Conservation (phyloP, 1,140 invertebrate genomes). For the Euglossa dilemma region DNA sequence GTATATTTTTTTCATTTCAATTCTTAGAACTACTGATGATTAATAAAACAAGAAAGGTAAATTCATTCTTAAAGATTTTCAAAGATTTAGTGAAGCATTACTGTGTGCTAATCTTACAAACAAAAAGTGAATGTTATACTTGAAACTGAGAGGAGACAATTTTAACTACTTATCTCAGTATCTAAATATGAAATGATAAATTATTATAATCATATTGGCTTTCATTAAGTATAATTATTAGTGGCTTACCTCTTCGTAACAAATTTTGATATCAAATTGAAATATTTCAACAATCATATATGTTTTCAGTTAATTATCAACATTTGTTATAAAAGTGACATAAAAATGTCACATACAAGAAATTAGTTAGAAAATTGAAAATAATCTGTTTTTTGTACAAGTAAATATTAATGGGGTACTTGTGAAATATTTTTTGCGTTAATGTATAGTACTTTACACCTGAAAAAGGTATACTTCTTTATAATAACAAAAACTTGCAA, state of each 20-base stretch:
- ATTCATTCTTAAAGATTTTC: slow-evolving; percentile 11
- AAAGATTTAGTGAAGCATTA: slow-evolving; percentile 10
- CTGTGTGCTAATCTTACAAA: slow-evolving; percentile 1
- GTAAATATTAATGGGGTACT: slow-evolving; percentile 26
- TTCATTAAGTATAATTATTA: slow-evolving; percentile 36
- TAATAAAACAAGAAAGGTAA: slow-evolving; percentile 52
- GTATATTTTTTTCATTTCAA: slow-evolving; percentile 51
- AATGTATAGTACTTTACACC: slow-evolving; percentile 27
- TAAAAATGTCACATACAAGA: neutral
- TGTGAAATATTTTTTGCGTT: slow-evolving; percentile 31
- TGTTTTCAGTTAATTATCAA: slow-evolving; percentile 13
- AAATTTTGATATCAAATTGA: slow-evolving; percentile 34
- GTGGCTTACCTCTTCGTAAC: slow-evolving; percentile 3
- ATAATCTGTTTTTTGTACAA: neutral
- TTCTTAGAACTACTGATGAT: slow-evolving; percentile 55
- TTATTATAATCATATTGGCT: slow-evolving; percentile 43
- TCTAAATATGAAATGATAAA: slow-evolving; percentile 35
- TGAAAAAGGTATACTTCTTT: neutral
- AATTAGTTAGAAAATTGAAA: slow-evolving; percentile 3
- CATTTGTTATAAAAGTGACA: neutral
- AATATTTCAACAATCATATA: slow-evolving; percentile 33
- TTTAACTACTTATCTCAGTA: slow-evolving; percentile 28
- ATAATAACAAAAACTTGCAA: slow-evolving; percentile 39
- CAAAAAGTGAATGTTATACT: slow-evolving; percentile 6
- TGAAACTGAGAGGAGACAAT: neutral